Percentiles rank a stretch among this genome's conserved stretches.
Evolutionary conservation across 2,797 vertebrate genomes (phyloP).

Genomic region (Sebastes iracundus): DNA sequence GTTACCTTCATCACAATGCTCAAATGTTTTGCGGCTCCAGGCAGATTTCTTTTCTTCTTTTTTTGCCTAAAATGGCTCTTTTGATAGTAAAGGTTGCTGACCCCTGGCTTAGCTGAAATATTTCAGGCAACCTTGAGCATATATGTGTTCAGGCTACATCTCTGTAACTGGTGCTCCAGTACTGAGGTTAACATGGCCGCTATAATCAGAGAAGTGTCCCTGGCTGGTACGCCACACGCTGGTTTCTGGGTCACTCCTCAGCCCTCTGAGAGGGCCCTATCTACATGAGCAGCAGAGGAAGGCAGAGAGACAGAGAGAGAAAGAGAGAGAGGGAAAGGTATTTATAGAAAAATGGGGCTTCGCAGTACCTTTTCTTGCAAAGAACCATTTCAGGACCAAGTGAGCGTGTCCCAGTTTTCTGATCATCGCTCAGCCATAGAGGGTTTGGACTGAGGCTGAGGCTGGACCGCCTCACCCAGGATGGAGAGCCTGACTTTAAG

Average conservation of each 20-base stretch:
- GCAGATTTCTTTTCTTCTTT: too few species aligned
- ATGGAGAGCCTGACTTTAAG: constrained; percentile 63
- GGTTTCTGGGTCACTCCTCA: constrained; percentile 87
- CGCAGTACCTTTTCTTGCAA: constrained; percentile 84
- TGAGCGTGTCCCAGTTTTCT: constrained; percentile 85
- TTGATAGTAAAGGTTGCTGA: too few species aligned
- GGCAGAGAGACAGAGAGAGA: constrained; percentile 48
- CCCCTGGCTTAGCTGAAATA: background rate
- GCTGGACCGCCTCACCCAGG: constrained; percentile 69
- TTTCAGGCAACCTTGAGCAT: constrained; percentile 64
- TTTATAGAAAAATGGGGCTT: constrained; percentile 91
- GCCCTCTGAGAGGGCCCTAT: constrained; percentile 84
- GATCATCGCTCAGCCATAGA: constrained; percentile 70
- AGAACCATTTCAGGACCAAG: constrained; percentile 83
- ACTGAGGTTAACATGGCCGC: constrained; percentile 65
- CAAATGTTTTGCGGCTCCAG: too few species aligned
- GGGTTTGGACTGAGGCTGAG: constrained; percentile 66
- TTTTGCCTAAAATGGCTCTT: too few species aligned
- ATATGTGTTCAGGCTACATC: constrained; percentile 46
- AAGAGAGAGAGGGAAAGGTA: constrained; percentile 73
- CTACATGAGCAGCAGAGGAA: constrained; percentile 74
- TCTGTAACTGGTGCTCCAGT: constrained; percentile 53
- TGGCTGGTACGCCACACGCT: constrained; percentile 67
- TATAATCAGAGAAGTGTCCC: constrained; percentile 81
- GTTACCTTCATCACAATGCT: too few species aligned